A percentile compares a stretch with the other conserved stretches of the same genome.
Conservation (phyloP, 2,888 invertebrate genomes). For the Pyralis farinalis region DNA sequence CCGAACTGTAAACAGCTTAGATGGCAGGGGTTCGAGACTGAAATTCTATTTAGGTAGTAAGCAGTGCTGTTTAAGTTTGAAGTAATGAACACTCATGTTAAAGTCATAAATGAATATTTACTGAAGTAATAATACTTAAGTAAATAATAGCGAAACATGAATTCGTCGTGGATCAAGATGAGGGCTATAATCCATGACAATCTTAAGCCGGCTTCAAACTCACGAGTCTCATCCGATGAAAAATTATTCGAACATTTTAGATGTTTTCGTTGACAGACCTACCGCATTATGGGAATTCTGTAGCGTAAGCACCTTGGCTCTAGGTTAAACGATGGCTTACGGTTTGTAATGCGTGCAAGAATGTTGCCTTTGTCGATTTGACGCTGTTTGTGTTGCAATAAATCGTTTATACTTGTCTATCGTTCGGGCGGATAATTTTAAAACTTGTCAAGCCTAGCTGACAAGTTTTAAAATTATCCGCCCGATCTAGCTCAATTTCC, state of each 20-base stretch:
- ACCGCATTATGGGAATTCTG: slow-evolving; percentile 37
- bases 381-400: slow-evolving; percentile 43
- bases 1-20: no score
- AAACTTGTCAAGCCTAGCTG: slow-evolving; percentile 16
- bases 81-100: no score
- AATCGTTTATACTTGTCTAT: slow-evolving; percentile 41
- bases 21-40: no score
- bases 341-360: slow-evolving; percentile 62
- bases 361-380: slow-evolving; percentile 66
- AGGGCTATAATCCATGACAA: slow-evolving; percentile 16
- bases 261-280: slow-evolving; percentile 23
- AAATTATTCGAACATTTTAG: not conserved
- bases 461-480: slow-evolving; percentile 20
- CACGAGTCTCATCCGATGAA: not conserved
- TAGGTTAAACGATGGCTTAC: slow-evolving; percentile 60
- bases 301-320: slow-evolving; percentile 29
- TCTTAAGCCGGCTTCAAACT: no score
- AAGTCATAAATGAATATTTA: no score
- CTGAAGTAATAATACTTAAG: no score
- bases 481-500: slow-evolving; percentile 13
- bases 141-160: slow-evolving; percentile 7
- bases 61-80: no score
- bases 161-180: slow-evolving; percentile 15
- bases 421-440: slow-evolving; percentile 10
- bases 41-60: no score